Evolutionary conservation across 2,888 invertebrate genomes (phyloP), one percentile per base, ranked within the genome.

Genomic region (Labia minor): DNA sequence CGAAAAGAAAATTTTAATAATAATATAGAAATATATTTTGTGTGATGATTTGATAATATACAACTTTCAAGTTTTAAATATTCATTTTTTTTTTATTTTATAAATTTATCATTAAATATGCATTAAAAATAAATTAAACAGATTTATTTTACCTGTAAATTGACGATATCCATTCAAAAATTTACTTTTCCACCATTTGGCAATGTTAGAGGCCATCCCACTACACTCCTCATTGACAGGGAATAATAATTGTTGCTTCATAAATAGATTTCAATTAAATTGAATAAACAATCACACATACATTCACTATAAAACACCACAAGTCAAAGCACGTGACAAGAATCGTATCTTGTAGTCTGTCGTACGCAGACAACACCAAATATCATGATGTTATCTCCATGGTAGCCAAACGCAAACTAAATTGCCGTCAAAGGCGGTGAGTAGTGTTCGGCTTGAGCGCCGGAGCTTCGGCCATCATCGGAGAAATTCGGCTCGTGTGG

Each of bases 141-240:
- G 26, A 20, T 49, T 70, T 66, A 72, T 79, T 81, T 82, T 82
- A 86, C 86, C 83, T 81, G 85, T 84, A 78, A 86, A 86, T 78
- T 86, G 85, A 80, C 85, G 86, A 79, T 86, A 86, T 81, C 86
- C 86, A 81, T 85, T 85, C 79, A 85, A 83, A 81, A 86, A 85
- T 81, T 85, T 85, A 79, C 85, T 84, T 81, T 85, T 86, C 86
- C 86, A 86, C 86, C 86, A 86, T 82, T 85, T 85, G 79, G 86
- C 85, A 78, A 86, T 82, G 83, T 86, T 86, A 81, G 85, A 85
- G 80, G 86, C 86, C 86, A 86, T 86, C 68, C 70, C 67, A 66
- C 49, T 66, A 66, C n/a, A 63, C 66, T 49, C 49, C 49, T 49
- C 49, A 49, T 49, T 49, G 49, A 49, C 49, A 49, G 49, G n/a